A percentile compares a stretch with the other conserved stretches of the same genome.
These are phyloP conservation scores for Cancer borealis DNA, from an alignment of 2,888 invertebrate genomes.

Conservation along the genomic window DNA sequence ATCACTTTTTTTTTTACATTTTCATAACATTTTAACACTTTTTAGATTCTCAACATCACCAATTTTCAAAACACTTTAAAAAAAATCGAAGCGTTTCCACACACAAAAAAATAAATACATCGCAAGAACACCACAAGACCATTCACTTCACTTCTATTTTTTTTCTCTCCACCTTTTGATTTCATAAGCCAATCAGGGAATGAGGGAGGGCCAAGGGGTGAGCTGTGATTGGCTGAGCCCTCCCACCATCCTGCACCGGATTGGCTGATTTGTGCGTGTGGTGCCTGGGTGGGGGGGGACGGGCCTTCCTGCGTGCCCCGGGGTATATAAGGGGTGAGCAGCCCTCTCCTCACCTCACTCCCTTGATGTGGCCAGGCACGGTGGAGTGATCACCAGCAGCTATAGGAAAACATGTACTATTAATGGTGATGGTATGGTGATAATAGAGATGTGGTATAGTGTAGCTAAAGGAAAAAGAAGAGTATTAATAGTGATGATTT, in stretches of 20 bases:
- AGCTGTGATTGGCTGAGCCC: not conserved
- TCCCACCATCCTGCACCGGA: not conserved
- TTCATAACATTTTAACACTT: not conserved
- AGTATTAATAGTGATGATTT: not conserved
- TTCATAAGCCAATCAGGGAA: not conserved
- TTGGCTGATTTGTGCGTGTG: slow-evolving; percentile 39
- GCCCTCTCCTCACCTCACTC: not conserved
- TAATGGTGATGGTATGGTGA: not conserved
- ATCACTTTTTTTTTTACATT: not conserved
- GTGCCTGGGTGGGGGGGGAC: not conserved
- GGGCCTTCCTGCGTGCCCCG: not conserved
- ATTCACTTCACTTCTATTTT: not conserved
- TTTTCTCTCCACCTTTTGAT: not conserved
- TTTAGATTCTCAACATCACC: not conserved
- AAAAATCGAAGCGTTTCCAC: not conserved
- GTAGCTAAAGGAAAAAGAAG: not conserved
- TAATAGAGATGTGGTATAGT: not conserved
- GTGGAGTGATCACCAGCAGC: slow-evolving; percentile 5
- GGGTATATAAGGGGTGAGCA: not conserved
- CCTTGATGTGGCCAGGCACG: slow-evolving; percentile 7
- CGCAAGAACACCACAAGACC: not conserved
- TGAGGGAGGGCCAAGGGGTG: not conserved
- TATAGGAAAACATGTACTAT: not conserved
- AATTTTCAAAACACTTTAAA: not conserved
- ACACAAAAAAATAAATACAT: not conserved